Percentiles rank a stretch among this genome's conserved stretches.
Conservation (phyloP, 2,113 vertebrate species). For the Aleadryas rufinucha region DNA sequence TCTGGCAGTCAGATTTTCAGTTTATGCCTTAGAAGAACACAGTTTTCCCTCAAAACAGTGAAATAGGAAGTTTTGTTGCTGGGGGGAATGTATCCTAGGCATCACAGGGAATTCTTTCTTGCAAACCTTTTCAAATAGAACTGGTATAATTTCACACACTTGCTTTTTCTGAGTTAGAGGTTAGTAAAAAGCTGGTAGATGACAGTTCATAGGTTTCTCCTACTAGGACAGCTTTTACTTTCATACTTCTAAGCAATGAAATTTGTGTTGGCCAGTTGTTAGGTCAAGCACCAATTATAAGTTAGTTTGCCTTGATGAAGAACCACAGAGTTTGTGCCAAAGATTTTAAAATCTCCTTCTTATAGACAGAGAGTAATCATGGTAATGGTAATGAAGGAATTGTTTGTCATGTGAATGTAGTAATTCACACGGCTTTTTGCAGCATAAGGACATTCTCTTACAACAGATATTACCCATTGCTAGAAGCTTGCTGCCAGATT, state of each 20-base stretch:
- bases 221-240: not conserved
- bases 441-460: not conserved
- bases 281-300: not conserved
- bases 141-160: fast-evolving
- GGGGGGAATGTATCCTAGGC: not conserved
- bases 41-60: not conserved
- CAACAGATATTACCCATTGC: not conserved
- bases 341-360: not conserved
- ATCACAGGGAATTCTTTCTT: not conserved
- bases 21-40: not conserved
- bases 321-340: not conserved
- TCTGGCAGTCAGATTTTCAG: not conserved
- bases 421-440: not conserved
- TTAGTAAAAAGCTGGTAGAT: not conserved
- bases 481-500: not conserved
- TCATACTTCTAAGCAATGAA: not conserved
- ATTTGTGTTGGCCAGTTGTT: not conserved
- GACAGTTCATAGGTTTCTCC: not conserved
- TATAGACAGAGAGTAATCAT: not conserved
- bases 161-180: not conserved
- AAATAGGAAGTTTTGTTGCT: not conserved
- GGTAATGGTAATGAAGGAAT: not conserved
- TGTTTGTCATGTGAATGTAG: not conserved
- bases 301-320: not conserved
- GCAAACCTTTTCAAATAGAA: not conserved